A percentile compares a stretch with the other conserved stretches of the same genome.
Evolutionary conservation across 2,888 invertebrate species (phyloP).

Genomic region (Acanthococcus lagerstroemiae): DNA sequence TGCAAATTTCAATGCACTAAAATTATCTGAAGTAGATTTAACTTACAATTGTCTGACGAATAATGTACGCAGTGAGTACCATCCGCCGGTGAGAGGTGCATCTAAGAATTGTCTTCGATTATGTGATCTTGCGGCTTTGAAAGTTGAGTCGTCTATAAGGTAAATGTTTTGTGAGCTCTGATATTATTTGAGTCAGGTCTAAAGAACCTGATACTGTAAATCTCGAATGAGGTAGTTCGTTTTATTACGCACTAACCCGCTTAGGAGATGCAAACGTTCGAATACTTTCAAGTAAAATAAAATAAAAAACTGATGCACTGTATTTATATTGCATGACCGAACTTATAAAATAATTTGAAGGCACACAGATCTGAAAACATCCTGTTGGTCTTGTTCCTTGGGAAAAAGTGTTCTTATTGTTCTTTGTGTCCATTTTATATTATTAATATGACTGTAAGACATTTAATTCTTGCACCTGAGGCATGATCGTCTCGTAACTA

Average conservation of each 20-base stretch:
- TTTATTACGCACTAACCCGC: too few species aligned
- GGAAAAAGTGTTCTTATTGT: background rate
- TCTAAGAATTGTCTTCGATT: background rate
- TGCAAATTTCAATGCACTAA: background rate
- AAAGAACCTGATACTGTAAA: too few species aligned
- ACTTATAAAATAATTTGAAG: too few species aligned
- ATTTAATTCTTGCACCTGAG: too few species aligned
- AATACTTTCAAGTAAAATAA: background rate
- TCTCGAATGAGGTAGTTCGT: too few species aligned
- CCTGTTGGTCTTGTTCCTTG: too few species aligned
- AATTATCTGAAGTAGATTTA: conserved; percentile 9
- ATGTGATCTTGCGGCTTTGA: conserved; percentile 5
- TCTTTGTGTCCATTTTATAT: background rate
- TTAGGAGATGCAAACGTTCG: too few species aligned
- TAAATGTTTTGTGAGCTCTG: background rate
- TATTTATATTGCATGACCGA: background rate
- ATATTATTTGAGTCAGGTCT: background rate
- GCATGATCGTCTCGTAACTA: too few species aligned
- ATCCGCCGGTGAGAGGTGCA: background rate
- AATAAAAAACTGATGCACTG: too few species aligned
- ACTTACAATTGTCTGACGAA: conserved; percentile 15
- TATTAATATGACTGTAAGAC: too few species aligned
- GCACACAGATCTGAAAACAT: too few species aligned
- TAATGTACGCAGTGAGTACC: background rate
- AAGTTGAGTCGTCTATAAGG: background rate